These are phyloP conservation scores for Ara ararauna DNA, from an alignment of 2,797 vertebrate genomes.

Conservation along the genomic window DNA sequence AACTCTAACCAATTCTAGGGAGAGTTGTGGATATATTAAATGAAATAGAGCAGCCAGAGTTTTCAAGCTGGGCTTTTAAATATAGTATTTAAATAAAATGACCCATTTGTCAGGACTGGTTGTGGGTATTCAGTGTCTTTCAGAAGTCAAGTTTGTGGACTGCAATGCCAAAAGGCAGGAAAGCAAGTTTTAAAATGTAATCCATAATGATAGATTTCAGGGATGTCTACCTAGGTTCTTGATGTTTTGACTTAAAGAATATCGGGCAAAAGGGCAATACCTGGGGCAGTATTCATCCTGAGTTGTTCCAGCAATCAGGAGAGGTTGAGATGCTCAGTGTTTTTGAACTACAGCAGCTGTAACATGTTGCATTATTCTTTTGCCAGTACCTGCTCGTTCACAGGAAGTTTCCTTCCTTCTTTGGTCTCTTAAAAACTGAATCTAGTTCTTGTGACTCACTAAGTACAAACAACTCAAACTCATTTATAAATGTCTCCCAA, in stretches of 20 bases:
- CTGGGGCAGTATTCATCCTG: background rate
- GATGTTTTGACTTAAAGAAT: background rate
- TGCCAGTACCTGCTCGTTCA: background rate
- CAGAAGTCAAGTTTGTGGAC: background rate
- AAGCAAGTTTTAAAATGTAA: background rate
- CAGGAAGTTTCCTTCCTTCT: background rate
- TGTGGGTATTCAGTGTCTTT: background rate
- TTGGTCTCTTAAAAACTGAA: background rate
- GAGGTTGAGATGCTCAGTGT: background rate
- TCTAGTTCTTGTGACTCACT: background rate
- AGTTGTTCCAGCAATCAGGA: background rate
- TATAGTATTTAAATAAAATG: background rate
- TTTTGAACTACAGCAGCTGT: background rate
- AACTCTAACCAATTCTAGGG: background rate
- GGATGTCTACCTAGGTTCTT: background rate
- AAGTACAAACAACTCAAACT: background rate
- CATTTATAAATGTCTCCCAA: background rate
- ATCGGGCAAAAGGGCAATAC: background rate
- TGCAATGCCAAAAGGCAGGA: background rate
- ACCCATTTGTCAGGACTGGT: background rate
- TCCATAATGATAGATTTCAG: background rate
- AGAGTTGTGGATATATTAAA: background rate
- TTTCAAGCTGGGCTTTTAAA: background rate
- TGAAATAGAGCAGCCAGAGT: background rate
- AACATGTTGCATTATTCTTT: background rate